Conservation (phyloP, 1,140 invertebrate species). For the Zaprionus gabonicus region DNA sequence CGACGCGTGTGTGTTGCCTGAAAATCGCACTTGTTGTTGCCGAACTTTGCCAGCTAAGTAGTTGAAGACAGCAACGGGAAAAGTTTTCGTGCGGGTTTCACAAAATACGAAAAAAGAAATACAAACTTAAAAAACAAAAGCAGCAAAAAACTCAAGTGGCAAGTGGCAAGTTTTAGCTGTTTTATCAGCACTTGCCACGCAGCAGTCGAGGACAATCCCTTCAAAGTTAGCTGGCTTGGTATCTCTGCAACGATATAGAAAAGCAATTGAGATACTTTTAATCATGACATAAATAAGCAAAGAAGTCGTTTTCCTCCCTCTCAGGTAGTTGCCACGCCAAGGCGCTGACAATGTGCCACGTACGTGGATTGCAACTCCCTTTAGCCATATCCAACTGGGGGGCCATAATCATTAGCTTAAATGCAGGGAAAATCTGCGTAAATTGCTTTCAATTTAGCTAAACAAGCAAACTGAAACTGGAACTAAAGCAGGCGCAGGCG, state of each 20-base stretch:
- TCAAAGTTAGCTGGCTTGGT: not conserved
- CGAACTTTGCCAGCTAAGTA: slow-evolving; percentile 45
- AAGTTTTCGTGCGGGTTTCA: slow-evolving; percentile 24
- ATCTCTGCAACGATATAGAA: not conserved
- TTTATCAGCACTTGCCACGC: slow-evolving; percentile 31
- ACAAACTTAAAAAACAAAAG: slow-evolving; percentile 16
- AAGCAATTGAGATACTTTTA: slow-evolving; percentile 10
- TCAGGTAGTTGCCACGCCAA: not conserved
- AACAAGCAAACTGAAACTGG: slow-evolving; percentile 39
- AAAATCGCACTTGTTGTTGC: slow-evolving; percentile 25
- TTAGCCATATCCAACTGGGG: not conserved
- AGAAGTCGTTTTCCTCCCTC: not conserved
- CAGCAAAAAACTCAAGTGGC: slow-evolving; percentile 16
- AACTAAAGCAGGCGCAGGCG: slow-evolving; percentile 34
- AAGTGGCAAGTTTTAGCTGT: slow-evolving; percentile 38
- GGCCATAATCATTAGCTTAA: slow-evolving; percentile 43
- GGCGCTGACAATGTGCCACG: not conserved
- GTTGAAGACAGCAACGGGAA: slow-evolving; percentile 39
- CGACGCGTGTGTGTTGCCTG: slow-evolving; percentile 34
- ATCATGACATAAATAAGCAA: slow-evolving; percentile 3
- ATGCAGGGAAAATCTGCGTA: slow-evolving; percentile 43
- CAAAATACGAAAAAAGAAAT: slow-evolving; percentile 21
- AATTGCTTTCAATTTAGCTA: slow-evolving; percentile 52
- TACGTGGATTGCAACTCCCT: slow-evolving; percentile 8
- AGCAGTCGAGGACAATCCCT: slow-evolving; percentile 18